Evolutionary conservation across 2,113 vertebrate species (phyloP).

Genomic region (Paralichthys olivaceus): DNA sequence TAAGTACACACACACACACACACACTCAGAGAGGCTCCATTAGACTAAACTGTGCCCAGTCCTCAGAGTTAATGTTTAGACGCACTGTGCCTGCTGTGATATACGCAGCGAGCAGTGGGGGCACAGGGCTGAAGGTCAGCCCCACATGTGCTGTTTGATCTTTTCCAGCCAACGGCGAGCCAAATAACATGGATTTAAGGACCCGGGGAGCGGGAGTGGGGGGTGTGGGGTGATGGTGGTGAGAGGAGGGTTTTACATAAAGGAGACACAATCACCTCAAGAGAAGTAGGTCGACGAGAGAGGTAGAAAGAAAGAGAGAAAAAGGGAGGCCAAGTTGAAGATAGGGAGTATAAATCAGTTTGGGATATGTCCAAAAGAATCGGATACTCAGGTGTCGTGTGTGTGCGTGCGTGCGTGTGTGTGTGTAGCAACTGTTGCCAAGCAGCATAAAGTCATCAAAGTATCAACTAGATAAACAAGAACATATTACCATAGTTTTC

Average conservation of each 20-base stretch:
- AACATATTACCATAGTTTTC: not conserved
- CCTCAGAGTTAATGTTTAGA: slow-evolving; percentile 81
- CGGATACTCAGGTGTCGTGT: not conserved
- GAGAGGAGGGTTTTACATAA: slow-evolving; percentile 25
- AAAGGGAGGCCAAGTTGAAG: not conserved
- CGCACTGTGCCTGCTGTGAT: slow-evolving; percentile 68
- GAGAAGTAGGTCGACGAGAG: slow-evolving; percentile 31
- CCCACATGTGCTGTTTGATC: slow-evolving; percentile 71
- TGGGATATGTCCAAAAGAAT: slow-evolving; percentile 4
- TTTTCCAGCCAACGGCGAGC: slow-evolving; percentile 59
- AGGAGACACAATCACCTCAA: slow-evolving; percentile 29
- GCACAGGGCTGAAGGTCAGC: slow-evolving; percentile 77
- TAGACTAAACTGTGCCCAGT: slow-evolving; percentile 73
- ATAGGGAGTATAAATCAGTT: not conserved
- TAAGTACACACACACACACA: slow-evolving; percentile 24
- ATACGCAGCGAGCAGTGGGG: slow-evolving; percentile 52
- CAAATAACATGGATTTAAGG: slow-evolving; percentile 59
- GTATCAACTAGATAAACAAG: not conserved
- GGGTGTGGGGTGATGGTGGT: not conserved
- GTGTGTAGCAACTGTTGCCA: slow-evolving; percentile 4
- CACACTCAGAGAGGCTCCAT: slow-evolving; percentile 29
- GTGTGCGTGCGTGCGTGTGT: not conserved
- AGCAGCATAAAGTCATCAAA: slow-evolving; percentile 1
- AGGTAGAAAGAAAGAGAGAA: not conserved
- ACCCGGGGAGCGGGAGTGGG: not conserved